Conservation (phyloP, 92 coral and sea anemone species). For the Epizoanthus rinbou region DNA sequence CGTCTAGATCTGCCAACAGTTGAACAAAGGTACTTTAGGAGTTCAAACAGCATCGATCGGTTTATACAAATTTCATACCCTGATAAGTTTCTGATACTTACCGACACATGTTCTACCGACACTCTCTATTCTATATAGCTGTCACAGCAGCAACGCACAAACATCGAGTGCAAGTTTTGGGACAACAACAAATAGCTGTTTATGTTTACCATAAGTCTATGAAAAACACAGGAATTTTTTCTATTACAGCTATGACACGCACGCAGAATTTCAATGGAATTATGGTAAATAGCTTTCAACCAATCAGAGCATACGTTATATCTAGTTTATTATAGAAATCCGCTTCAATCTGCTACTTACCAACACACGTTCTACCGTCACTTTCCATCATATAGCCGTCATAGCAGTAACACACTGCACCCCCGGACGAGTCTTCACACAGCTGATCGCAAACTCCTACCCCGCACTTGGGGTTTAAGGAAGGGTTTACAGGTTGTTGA, state of each 20-base stretch:
- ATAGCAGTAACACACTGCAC: conserved; percentile 62
- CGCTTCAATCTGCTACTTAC: conserved; percentile 27
- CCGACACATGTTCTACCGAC: conserved; percentile 58
- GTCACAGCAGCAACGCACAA: conserved; percentile 47
- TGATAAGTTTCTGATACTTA: too few species aligned
- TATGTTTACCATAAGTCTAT: too few species aligned
- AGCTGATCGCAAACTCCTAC: conserved; percentile 61
- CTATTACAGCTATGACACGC: too few species aligned
- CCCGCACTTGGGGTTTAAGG: conserved; percentile 46
- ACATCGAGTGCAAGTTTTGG: too few species aligned
- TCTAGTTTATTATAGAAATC: not conserved
- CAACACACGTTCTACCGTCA: conserved; percentile 61
- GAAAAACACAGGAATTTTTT: too few species aligned
- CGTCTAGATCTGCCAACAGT: not conserved
- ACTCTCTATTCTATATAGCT: conserved; percentile 43
- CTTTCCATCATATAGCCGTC: conserved; percentile 55
- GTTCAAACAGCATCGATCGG: too few species aligned
- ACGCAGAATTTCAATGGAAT: not conserved
- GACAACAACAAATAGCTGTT: too few species aligned
- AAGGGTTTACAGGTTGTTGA: conserved; percentile 16
- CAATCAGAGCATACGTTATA: not conserved
- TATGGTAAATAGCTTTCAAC: not conserved
- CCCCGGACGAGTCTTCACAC: conserved; percentile 59
- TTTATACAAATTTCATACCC: too few species aligned
- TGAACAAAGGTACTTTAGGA: not conserved